Percentiles rank a stretch among this genome's conserved stretches.
Evolutionary conservation across 2,113 vertebrate species (phyloP).

Genomic region (Gadus chalcogrammus): DNA sequence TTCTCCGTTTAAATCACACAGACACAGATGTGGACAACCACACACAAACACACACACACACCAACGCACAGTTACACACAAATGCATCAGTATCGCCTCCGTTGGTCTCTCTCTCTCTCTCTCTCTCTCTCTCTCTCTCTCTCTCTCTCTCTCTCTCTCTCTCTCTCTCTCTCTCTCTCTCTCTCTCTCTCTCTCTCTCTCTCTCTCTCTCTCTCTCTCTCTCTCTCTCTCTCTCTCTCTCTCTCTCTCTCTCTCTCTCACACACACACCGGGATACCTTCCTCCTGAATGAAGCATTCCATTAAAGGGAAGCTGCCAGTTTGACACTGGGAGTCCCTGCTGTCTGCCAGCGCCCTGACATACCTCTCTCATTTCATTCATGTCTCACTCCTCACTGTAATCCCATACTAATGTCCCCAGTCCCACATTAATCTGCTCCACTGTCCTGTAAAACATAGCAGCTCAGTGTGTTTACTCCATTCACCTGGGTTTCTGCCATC

Average conservation of each 20-base stretch:
- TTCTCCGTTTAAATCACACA: conserved; percentile 14
- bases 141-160: too few relatives aligned
- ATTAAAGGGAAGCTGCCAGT: conserved; percentile 13
- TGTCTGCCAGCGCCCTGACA: background rate
- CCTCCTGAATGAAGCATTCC: conserved; percentile 16
- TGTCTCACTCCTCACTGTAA: background rate
- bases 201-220: conserved; percentile 7
- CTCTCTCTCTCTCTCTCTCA: too few relatives aligned
- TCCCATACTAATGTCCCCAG: too few relatives aligned
- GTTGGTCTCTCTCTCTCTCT: too few relatives aligned
- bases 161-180: too few relatives aligned
- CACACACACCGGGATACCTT: conserved; percentile 1
- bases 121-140: too few relatives aligned
- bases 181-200: too few relatives aligned
- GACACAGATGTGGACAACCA: conserved; percentile 1
- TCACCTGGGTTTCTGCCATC: too few relatives aligned
- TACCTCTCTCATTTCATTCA: background rate
- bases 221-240: background rate
- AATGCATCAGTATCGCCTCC: too few relatives aligned
- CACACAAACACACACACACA: conserved; percentile 7
- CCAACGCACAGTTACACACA: background rate
- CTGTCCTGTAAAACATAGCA: too few relatives aligned
- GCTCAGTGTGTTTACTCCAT: too few relatives aligned
- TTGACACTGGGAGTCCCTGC: background rate
- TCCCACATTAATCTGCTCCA: too few relatives aligned